Percentiles rank a stretch among this genome's conserved stretches.
These are phyloP conservation scores for Leptopilina drosophilae DNA, from an alignment of 2,888 invertebrate species.

Conservation along the genomic window DNA sequence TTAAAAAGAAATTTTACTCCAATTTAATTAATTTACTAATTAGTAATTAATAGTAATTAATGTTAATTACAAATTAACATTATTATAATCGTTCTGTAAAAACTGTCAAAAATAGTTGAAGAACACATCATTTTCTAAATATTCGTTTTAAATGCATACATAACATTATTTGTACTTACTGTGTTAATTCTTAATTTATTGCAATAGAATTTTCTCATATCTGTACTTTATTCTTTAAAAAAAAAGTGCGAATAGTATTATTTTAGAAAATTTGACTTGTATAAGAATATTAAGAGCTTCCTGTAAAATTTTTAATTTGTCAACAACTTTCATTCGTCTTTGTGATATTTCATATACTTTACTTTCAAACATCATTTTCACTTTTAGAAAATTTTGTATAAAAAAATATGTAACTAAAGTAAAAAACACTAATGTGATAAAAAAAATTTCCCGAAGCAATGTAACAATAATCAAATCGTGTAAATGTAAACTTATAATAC, in stretches of 20 bases:
- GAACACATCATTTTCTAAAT: too few relatives aligned
- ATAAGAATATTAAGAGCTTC: not conserved
- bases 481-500: not conserved
- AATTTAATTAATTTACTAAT: too few relatives aligned
- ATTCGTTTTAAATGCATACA: too few relatives aligned
- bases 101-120: too few relatives aligned
- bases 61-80: too few relatives aligned
- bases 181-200: not conserved
- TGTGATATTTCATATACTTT: not conserved
- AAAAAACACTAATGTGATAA: constrained; percentile 22
- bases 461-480: not conserved
- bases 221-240: not conserved
- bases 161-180: not conserved
- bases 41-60: too few relatives aligned
- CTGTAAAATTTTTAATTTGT: not conserved
- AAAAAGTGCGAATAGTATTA: constrained; percentile 6
- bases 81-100: too few relatives aligned
- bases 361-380: not conserved
- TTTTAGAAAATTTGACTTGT: not conserved
- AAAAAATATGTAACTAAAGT: not conserved
- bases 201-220: not conserved
- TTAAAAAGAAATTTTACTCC: too few relatives aligned
- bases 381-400: not conserved
- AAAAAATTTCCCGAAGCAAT: constrained; percentile 10
- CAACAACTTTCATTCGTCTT: not conserved